Conservation (phyloP, 2,113 vertebrate species). For the Danio rerio region GRCz12tu NC_133177.1:35868001-35868500, state of each 20-base stretch:
- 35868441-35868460: background rate
- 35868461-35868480: background rate
- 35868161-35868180: background rate
- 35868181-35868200: background rate
- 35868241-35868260: background rate
- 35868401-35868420: background rate
- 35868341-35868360: background rate
- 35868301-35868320: background rate
- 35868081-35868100: slow-evolving; percentile 10
- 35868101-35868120: background rate
- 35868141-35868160: background rate
- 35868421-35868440: no score
- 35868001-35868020: slow-evolving; percentile 8
- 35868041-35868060: slow-evolving; percentile 58
- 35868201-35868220: background rate
- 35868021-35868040: slow-evolving; percentile 63
- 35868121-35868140: background rate
- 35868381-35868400: background rate
- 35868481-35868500: no score
- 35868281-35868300: background rate
- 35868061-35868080: slow-evolving; percentile 43
- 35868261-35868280: background rate
- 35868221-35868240: background rate
- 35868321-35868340: background rate
- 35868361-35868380: background rate